phyloP scores from a whole-genome alignment of 2,797 vertebrate species.

The Fundulus diaphanus region DNA sequence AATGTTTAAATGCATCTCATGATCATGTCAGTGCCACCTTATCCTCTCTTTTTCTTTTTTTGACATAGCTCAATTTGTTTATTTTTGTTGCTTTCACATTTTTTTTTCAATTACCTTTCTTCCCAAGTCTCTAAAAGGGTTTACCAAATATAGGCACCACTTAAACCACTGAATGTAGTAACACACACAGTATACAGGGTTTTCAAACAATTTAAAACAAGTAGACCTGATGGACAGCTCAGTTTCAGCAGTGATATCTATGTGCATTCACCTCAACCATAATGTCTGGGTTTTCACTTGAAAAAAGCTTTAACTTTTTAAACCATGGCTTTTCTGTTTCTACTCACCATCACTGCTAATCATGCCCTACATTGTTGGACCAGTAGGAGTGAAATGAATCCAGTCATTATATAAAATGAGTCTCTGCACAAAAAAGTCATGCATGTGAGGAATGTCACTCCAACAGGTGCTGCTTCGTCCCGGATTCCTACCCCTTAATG shows the following conservation, averaged over 20 bases:
- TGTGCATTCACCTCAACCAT: neutral
- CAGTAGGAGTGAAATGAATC: neutral
- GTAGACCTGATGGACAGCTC: neutral
- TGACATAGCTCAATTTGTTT: neutral
- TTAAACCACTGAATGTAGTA: neutral
- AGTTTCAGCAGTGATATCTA: neutral
- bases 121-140: neutral
- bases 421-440: neutral
- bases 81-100: neutral
- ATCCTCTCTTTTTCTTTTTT: no score
- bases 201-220: neutral
- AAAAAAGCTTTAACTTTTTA: neutral
- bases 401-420: neutral
- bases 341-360: neutral
- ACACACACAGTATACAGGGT: neutral
- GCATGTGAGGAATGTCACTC: neutral
- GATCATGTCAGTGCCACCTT: no score
- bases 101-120: neutral
- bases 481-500: neutral
- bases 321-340: neutral
- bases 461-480: neutral
- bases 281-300: neutral
- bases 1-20: no score
- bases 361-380: neutral
- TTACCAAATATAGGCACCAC: neutral